A percentile compares a stretch with the other conserved stretches of the same genome.
phyloP scores from a whole-genome alignment of 2,888 invertebrate species.

The Tribolium freemani region DNA sequence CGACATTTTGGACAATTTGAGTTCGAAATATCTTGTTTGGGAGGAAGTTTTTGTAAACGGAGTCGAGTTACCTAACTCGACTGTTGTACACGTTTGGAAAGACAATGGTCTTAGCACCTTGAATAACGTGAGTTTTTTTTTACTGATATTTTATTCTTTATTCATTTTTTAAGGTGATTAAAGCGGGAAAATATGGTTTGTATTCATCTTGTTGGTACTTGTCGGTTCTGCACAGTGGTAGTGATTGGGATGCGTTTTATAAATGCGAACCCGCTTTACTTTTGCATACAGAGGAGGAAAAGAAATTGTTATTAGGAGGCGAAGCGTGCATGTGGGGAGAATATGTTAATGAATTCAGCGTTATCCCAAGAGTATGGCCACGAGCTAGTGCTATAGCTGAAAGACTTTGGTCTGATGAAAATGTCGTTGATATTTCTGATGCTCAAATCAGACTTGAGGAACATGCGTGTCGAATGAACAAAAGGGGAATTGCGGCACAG shows the following conservation, averaged over 20 bases:
- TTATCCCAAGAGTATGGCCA: conserved; percentile 81
- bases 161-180: conserved; percentile 68
- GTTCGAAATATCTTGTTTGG: conserved; percentile 79
- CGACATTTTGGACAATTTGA: conserved; percentile 69
- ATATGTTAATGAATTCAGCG: conserved; percentile 77
- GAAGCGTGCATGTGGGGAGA: conserved; percentile 95
- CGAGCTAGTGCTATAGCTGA: conserved; percentile 88
- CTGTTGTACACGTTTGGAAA: conserved; percentile 90
- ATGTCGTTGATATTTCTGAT: conserved; percentile 58
- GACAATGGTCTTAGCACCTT: conserved; percentile 46
- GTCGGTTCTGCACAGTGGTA: conserved; percentile 76
- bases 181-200: conserved; percentile 74
- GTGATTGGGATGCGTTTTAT: conserved; percentile 79
- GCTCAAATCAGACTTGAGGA: conserved; percentile 78
- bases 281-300: conserved; percentile 67
- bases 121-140: neutral
- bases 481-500: conserved; percentile 77
- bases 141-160: too few species aligned
- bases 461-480: conserved; percentile 80
- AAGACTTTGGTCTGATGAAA: conserved; percentile 79
- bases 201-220: conserved; percentile 90
- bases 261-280: conserved; percentile 75
- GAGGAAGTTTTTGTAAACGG: conserved; percentile 90
- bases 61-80: conserved; percentile 73
- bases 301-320: conserved; percentile 82